phyloP scores from a whole-genome alignment of 2,888 invertebrate species.

The Salpingus planirostris region DNA sequence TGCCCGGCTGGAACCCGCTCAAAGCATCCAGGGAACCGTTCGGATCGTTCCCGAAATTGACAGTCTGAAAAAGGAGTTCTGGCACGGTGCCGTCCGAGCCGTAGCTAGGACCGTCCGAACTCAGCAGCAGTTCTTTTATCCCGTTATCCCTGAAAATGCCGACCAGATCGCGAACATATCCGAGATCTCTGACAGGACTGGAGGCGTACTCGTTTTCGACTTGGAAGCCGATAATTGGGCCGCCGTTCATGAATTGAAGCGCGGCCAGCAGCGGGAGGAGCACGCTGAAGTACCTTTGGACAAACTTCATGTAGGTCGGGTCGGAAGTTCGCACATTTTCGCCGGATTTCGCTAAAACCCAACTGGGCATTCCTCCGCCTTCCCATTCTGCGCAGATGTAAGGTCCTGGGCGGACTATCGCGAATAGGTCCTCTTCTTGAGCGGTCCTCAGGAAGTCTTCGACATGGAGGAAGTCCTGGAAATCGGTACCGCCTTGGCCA shows the following conservation, averaged over 20 bases:
- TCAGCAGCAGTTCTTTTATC: constrained; percentile 43
- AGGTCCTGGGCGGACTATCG: constrained; percentile 78
- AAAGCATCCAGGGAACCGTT: constrained; percentile 38
- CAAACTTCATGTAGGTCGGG: constrained; percentile 38
- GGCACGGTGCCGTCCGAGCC: constrained; percentile 35
- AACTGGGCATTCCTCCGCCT: constrained; percentile 36
- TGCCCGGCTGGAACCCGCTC: constrained; percentile 41
- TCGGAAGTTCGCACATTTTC: constrained; percentile 21
- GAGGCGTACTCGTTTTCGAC: constrained; percentile 90
- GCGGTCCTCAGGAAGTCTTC: constrained; percentile 63
- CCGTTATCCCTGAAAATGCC: constrained; percentile 30
- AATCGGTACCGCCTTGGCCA: constrained; percentile 50
- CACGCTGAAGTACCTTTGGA: constrained; percentile 45
- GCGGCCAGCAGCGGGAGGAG: constrained; percentile 42
- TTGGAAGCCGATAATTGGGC: constrained; percentile 76
- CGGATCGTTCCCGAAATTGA: constrained; percentile 44
- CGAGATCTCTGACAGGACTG: constrained; percentile 21
- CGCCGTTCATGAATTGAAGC: constrained; percentile 57
- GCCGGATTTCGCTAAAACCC: constrained; percentile 34
- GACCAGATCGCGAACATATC: constrained; percentile 23
- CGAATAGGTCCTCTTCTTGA: constrained; percentile 65
- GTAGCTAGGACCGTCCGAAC: constrained; percentile 36
- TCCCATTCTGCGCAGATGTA: constrained; percentile 92
- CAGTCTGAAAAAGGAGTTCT: constrained; percentile 40
- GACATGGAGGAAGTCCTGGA: constrained; percentile 45